phyloP scores from a whole-genome alignment of 1,140 invertebrate genomes.

The Oedothorax gibbosus region DNA sequence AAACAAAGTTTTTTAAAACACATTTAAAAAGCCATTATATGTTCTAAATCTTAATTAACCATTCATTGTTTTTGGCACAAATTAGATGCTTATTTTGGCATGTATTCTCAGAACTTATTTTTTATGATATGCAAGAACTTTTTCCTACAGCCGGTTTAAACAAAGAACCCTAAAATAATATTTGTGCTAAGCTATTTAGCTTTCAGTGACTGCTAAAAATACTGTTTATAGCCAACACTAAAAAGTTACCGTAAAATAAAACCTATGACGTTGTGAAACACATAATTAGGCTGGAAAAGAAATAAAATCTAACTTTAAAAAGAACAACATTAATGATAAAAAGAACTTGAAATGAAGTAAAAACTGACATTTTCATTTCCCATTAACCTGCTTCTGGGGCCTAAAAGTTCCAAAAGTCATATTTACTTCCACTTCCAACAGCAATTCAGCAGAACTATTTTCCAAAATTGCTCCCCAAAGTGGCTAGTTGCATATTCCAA shows the following conservation, averaged over 20 bases:
- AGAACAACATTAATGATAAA: background rate
- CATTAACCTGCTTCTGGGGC: background rate
- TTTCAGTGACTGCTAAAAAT: no score
- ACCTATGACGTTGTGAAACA: background rate
- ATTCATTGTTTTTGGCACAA: no score
- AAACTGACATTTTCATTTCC: slow-evolving; percentile 2
- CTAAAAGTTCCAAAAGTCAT: background rate
- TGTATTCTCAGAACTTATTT: no score
- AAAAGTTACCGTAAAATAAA: slow-evolving; percentile 1
- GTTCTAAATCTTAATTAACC: no score
- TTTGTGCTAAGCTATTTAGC: no score
- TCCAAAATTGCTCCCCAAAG: background rate
- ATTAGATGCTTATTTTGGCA: no score
- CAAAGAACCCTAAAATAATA: no score
- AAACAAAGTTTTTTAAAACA: no score
- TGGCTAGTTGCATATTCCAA: slow-evolving; percentile 4
- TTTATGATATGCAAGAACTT: no score
- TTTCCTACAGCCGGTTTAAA: no score
- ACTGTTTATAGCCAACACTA: no score
- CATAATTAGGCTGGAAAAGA: slow-evolving; percentile 12
- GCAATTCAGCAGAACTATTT: background rate
- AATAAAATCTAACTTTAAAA: background rate
- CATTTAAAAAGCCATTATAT: no score
- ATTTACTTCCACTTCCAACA: slow-evolving; percentile 18
- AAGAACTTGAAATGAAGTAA: background rate